Conservation (phyloP, 2,888 invertebrate genomes). For the Sinotaia quadrata region DNA sequence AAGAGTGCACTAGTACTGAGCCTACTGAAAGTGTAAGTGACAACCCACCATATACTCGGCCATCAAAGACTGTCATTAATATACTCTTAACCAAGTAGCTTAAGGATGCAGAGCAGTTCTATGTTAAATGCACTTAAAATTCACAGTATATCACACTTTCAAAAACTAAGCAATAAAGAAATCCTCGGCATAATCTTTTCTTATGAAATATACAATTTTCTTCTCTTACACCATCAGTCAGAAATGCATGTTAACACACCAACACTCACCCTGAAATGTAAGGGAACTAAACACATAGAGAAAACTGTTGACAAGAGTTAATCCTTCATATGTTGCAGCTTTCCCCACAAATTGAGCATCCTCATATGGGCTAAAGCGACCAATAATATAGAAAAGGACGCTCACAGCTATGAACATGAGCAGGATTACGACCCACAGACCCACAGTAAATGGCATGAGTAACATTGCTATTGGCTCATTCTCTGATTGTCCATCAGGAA, state of each 20-base stretch:
- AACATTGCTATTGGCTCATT: conserved; percentile 9
- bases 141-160: no score
- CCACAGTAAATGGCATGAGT: conserved; percentile 16
- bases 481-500: not conserved
- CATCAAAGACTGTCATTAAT: no score
- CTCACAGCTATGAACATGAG: conserved; percentile 34
- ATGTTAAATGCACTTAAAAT: no score
- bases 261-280: conserved; percentile 42
- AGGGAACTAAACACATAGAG: conserved; percentile 42
- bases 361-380: conserved; percentile 45
- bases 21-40: no score
- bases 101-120: no score
- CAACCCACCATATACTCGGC: no score
- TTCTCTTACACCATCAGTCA: not conserved
- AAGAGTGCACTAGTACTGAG: no score
- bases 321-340: conserved; percentile 36
- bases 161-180: no score
- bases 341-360: conserved; percentile 39
- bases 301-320: conserved; percentile 44
- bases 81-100: no score
- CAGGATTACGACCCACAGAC: conserved; percentile 39
- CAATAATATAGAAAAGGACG: conserved; percentile 34
- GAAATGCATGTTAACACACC: not conserved
- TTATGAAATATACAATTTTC: no score
- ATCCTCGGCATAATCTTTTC: no score